Evolutionary conservation across 1,140 invertebrate species (phyloP).

Genomic region (Heliconius hermathena): DNA sequence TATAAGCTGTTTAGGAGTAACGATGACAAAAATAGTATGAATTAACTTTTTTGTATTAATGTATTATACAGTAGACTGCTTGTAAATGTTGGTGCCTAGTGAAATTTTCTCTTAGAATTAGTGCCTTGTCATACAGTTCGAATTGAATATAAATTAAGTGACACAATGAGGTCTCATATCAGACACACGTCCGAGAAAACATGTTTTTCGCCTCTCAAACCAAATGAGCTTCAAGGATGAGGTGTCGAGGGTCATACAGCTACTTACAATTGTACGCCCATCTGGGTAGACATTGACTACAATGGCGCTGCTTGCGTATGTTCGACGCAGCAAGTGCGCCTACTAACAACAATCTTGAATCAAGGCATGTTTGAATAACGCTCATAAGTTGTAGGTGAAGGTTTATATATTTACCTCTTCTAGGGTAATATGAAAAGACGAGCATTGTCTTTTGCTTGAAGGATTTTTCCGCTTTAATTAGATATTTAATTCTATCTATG

Average conservation of each 20-base stretch:
- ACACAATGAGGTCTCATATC: slow-evolving; percentile 48
- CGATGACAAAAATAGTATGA: slow-evolving; percentile 59
- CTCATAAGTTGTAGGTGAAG: neutral
- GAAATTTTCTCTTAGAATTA: slow-evolving; percentile 33
- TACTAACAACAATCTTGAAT: slow-evolving; percentile 67
- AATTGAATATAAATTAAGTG: slow-evolving; percentile 25
- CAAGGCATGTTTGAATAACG: slow-evolving; percentile 34
- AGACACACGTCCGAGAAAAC: slow-evolving; percentile 41
- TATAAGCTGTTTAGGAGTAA: slow-evolving; percentile 58
- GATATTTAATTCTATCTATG: no score
- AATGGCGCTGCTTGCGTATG: slow-evolving; percentile 63
- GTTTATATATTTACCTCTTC: neutral
- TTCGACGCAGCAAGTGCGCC: slow-evolving; percentile 64
- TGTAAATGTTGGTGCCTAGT: neutral
- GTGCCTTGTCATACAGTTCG: slow-evolving; percentile 24
- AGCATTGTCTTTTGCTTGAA: no score
- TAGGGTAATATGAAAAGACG: no score
- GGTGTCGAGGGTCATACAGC: slow-evolving; percentile 65
- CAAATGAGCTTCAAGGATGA: slow-evolving; percentile 35
- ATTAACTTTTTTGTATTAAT: neutral
- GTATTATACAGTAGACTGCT: neutral
- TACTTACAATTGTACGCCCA: slow-evolving; percentile 77
- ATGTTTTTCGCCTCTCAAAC: slow-evolving; percentile 45
- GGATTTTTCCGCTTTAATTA: no score
- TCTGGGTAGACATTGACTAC: slow-evolving; percentile 74